A percentile compares a stretch with the other conserved stretches of the same genome.
phyloP scores from a whole-genome alignment of 1,140 invertebrate genomes.

The honey bee (Apis mellifera) region Amel_HAv3.1 CM009945.2:6502001-6502500 shows the following conservation, averaged over 20 bases:
- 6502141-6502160: constrained; percentile 56
- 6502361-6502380: constrained; percentile 33
- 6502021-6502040: constrained; percentile 7
- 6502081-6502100: not conserved
- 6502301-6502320: constrained; percentile 48
- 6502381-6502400: not conserved
- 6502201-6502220: constrained; percentile 19
- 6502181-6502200: not conserved
- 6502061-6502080: constrained; percentile 9
- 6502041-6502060: constrained; percentile 19
- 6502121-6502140: constrained; percentile 45
- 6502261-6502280: constrained; percentile 65
- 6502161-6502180: constrained; percentile 16
- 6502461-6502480: no score
- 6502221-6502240: constrained; percentile 57
- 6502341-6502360: constrained; percentile 31
- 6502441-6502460: not conserved
- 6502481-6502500: no score
- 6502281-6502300: constrained; percentile 58
- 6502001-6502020: not conserved
- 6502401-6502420: not conserved
- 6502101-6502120: not conserved
- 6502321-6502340: constrained; percentile 43
- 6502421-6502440: not conserved
- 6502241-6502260: constrained; percentile 65